Conservation (phyloP, 2,113 vertebrate genomes). For the Origma solitaria region DNA sequence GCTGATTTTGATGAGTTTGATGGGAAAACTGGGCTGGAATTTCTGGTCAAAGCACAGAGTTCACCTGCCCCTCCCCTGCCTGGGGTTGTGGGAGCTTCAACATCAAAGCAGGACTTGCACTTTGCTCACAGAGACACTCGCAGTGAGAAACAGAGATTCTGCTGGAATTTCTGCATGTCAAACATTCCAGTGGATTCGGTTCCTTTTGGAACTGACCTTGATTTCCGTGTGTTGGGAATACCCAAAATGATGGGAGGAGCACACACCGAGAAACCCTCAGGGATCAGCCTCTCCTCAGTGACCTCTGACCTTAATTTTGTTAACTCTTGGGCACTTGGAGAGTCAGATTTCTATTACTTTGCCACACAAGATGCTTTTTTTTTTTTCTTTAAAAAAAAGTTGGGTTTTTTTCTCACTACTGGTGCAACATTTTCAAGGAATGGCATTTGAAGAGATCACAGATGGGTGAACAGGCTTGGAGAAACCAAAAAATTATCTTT, state of each 20-base stretch:
- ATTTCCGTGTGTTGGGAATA: neutral
- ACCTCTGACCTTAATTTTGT: neutral
- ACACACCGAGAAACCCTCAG: neutral
- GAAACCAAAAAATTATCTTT: neutral
- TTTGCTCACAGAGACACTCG: neutral
- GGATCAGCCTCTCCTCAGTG: neutral
- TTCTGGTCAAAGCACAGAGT: neutral
- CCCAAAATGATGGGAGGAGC: neutral
- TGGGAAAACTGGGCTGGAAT: neutral
- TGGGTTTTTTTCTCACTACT: neutral
- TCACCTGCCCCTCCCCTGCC: neutral
- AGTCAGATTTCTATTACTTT: neutral
- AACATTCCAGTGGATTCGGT: neutral
- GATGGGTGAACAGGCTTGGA: slow-evolving; percentile 15
- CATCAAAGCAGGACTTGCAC: neutral
- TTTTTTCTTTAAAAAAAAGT: neutral
- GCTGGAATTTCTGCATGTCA: neutral
- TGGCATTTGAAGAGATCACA: neutral
- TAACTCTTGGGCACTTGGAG: neutral
- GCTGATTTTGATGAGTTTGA: neutral
- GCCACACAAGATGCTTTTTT: neutral
- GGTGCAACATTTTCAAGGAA: neutral
- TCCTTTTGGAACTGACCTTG: neutral
- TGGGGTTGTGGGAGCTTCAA: neutral
- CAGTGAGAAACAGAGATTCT: neutral